These are phyloP conservation scores for Galaxias olidus DNA, from an alignment of 2,797 vertebrate genomes.

Conservation along the genomic window DNA sequence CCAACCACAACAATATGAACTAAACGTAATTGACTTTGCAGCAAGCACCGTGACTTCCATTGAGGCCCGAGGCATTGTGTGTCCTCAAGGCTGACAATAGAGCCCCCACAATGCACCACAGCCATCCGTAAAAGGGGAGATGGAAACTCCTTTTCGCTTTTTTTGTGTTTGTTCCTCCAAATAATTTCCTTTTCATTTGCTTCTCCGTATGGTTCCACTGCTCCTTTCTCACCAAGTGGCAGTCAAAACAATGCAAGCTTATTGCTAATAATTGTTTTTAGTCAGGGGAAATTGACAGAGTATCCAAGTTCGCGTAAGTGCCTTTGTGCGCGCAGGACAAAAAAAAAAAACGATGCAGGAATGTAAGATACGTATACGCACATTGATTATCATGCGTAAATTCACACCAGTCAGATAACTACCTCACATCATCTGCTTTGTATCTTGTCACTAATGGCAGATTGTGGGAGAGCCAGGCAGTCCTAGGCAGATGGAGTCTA, in stretches of 20 bases:
- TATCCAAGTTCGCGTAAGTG: slow-evolving; percentile 18
- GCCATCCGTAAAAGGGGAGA: neutral
- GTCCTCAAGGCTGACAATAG: slow-evolving; percentile 16
- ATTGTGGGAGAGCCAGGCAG: slow-evolving; percentile 8
- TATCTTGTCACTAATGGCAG: slow-evolving; percentile 24
- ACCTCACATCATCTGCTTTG: slow-evolving; percentile 31
- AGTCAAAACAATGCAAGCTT: slow-evolving; percentile 45
- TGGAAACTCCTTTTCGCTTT: neutral
- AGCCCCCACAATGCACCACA: slow-evolving; percentile 35
- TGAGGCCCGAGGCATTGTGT: slow-evolving; percentile 7
- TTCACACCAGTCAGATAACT: slow-evolving; percentile 25
- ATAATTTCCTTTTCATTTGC: slow-evolving; percentile 20
- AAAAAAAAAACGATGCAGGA: slow-evolving; percentile 20
- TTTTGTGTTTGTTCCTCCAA: slow-evolving; percentile 6
- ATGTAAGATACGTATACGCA: neutral
- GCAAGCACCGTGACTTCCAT: slow-evolving; percentile 18
- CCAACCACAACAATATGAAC: neutral
- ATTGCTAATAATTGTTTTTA: slow-evolving; percentile 29
- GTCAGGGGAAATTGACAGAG: slow-evolving; percentile 16
- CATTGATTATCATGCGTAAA: slow-evolving; percentile 37
- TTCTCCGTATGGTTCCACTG: slow-evolving; percentile 5
- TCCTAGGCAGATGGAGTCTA: slow-evolving; percentile 18
- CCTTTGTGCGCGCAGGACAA: slow-evolving; percentile 24
- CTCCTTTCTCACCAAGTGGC: slow-evolving; percentile 6
- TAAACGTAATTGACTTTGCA: slow-evolving; percentile 14